Conservation (phyloP, 2,888 invertebrate genomes). For the Ligdia adustata region DNA sequence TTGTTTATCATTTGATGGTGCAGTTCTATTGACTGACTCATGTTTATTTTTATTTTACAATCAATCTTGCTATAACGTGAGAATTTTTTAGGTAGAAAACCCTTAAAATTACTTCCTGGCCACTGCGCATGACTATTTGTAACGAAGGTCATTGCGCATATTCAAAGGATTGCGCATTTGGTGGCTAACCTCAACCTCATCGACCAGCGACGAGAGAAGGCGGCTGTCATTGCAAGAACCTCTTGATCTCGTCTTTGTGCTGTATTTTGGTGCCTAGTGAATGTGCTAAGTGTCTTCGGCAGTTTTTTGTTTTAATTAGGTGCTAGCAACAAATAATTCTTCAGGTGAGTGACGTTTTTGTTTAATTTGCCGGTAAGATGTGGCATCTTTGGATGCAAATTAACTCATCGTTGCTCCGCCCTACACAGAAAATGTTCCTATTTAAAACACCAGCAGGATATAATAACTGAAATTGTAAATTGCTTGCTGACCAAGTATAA, state of each 20-base stretch:
- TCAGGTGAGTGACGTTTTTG: conserved; percentile 60
- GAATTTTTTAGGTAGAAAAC: not conserved
- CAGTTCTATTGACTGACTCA: too few relatives aligned
- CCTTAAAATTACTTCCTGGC: not conserved
- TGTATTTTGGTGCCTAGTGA: conserved; percentile 77
- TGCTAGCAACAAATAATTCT: conserved; percentile 58
- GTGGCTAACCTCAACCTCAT: conserved; percentile 75
- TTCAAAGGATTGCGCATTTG: conserved; percentile 82
- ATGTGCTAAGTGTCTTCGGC: conserved; percentile 68
- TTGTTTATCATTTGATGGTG: too few relatives aligned
- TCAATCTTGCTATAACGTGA: too few relatives aligned
- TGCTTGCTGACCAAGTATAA: too few relatives aligned
- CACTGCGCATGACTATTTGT: conserved; percentile 73
- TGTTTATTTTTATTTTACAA: not conserved
- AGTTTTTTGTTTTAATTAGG: conserved; percentile 59
- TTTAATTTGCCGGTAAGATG: conserved; percentile 24
- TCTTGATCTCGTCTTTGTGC: conserved; percentile 65
- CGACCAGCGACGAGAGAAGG: conserved; percentile 66
- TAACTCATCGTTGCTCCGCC: conserved; percentile 18
- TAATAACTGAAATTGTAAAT: too few relatives aligned
- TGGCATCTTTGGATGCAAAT: conserved; percentile 13
- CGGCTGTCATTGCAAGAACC: conserved; percentile 66
- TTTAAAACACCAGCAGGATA: too few relatives aligned
- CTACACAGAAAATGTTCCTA: not conserved
- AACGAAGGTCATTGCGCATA: conserved; percentile 77